These are phyloP conservation scores for Lonchura striata DNA, from an alignment of 2,113 vertebrate species.

Conservation along the genomic window DNA sequence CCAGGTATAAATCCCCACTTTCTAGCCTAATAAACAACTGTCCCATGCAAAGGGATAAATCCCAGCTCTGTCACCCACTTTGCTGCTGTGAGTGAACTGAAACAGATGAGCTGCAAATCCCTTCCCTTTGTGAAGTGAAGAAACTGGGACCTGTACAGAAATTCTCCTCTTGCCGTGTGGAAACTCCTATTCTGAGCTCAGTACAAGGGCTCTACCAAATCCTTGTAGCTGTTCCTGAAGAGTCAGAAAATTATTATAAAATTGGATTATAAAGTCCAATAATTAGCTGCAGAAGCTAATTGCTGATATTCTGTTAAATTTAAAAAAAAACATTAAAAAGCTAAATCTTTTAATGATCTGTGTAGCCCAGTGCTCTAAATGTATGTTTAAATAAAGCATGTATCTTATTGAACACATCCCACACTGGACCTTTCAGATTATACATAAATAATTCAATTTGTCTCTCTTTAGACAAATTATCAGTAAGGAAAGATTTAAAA, in stretches of 20 bases:
- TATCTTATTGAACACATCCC: slow-evolving; percentile 36
- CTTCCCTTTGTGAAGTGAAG: not conserved
- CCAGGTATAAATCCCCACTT: not conserved
- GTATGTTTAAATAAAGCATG: slow-evolving; percentile 57
- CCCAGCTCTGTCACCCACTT: not conserved
- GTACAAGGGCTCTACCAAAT: not conserved
- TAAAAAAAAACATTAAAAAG: slow-evolving; percentile 31
- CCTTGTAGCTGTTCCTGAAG: not conserved
- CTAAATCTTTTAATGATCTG: slow-evolving; percentile 8
- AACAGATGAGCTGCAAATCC: not conserved
- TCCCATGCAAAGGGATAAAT: not conserved
- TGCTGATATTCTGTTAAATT: slow-evolving; percentile 15
- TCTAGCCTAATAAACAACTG: not conserved
- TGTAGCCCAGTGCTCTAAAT: slow-evolving; percentile 16
- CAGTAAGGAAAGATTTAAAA: slow-evolving; percentile 53
- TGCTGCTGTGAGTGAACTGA: not conserved
- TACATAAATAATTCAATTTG: slow-evolving; percentile 69
- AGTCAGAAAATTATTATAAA: not conserved
- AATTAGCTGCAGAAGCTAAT: not conserved
- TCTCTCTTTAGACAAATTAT: slow-evolving; percentile 60
- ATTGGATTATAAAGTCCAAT: not conserved
- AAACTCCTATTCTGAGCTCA: not conserved
- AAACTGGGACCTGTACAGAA: accelerated
- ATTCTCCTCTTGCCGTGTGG: not conserved
- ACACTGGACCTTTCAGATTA: slow-evolving; percentile 36